phyloP scores from a whole-genome alignment of 1,140 invertebrate genomes.

The Cherax quadricarinatus region DNA sequence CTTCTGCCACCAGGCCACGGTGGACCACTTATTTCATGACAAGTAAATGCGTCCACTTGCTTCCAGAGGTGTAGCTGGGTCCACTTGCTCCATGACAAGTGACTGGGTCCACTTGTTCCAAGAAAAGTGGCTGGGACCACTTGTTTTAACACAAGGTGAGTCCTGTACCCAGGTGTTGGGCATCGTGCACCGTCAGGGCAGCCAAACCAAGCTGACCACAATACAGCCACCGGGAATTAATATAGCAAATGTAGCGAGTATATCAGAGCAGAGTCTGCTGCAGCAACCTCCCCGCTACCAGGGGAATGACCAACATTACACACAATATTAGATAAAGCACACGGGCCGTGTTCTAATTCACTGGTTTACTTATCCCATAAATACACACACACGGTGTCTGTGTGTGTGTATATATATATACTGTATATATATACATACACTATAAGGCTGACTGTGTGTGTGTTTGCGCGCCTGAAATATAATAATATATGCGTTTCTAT shows the following conservation, averaged over 20 bases:
- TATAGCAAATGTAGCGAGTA: constrained; percentile 19
- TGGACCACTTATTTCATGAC: no score
- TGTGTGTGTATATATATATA: neutral
- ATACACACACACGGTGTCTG: neutral
- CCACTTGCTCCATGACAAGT: no score
- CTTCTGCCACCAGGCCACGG: no score
- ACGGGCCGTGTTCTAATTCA: neutral
- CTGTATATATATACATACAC: no score
- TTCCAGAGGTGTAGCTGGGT: no score
- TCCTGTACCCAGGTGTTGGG: neutral
- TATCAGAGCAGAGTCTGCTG: neutral
- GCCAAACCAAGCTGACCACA: neutral
- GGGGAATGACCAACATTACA: constrained; percentile 19
- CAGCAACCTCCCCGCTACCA: neutral
- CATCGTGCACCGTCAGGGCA: neutral
- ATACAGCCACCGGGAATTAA: constrained; percentile 15
- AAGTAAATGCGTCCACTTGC: no score
- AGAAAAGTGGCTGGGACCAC: no score
- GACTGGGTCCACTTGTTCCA: no score
- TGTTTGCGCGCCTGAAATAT: neutral
- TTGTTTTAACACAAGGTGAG: no score
- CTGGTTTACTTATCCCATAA: neutral
- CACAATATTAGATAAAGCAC: constrained; percentile 18
- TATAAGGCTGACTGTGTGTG: neutral
- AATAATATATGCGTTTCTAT: no score